Evolutionary conservation across 2,113 vertebrate genomes (phyloP).

Genomic region (Lophura nycthemera): DNA sequence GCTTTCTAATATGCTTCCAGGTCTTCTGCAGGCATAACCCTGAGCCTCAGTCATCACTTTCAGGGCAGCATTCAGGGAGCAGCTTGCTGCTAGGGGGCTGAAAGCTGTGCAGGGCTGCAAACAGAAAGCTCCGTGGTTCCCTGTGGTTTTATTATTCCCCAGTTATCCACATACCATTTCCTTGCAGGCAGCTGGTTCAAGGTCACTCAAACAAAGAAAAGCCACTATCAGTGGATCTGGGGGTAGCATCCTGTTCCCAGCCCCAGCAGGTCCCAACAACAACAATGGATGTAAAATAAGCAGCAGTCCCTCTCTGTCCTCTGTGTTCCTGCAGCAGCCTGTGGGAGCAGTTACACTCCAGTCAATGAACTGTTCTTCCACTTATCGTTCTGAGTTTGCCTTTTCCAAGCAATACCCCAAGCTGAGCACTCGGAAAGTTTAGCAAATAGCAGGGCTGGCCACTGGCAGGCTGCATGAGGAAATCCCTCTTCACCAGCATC

Average conservation of each 20-base stretch:
- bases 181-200: neutral
- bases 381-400: neutral
- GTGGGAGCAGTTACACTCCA: neutral
- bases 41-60: neutral
- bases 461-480: neutral
- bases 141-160: neutral
- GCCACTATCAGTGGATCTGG: neutral
- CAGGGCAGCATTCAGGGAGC: neutral
- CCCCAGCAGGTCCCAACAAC: neutral
- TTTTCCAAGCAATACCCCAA: neutral
- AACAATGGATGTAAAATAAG: constrained; percentile 9
- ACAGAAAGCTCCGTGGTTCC: neutral
- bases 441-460: neutral
- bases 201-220: constrained; percentile 1
- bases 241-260: constrained; percentile 19
- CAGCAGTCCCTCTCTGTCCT: neutral
- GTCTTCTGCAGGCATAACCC: neutral
- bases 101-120: neutral
- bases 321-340: neutral
- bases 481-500: neutral
- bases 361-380: neutral
- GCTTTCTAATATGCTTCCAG: fast-evolving
- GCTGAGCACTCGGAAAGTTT: neutral
- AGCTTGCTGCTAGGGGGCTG: neutral
- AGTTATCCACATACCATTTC: neutral